These are phyloP conservation scores for Stigmatopora nigra DNA, from an alignment of 2,113 vertebrate genomes.

Conservation along the genomic window DNA sequence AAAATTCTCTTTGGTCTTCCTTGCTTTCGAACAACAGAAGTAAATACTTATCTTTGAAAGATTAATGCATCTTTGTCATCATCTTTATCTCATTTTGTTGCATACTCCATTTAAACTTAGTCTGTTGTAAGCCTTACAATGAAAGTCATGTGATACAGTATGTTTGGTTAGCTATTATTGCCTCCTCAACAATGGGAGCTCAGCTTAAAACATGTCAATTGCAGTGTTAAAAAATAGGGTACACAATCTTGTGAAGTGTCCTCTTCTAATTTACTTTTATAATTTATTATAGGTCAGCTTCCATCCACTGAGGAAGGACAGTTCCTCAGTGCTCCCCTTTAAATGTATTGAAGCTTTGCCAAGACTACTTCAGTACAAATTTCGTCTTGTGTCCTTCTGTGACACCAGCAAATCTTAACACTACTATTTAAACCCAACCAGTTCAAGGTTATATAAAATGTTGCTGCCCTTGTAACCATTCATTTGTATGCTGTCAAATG, in stretches of 20 bases:
- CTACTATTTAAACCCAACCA: neutral
- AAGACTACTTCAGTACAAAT: neutral
- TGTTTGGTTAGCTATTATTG: neutral
- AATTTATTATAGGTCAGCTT: too few species aligned
- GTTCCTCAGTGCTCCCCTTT: neutral
- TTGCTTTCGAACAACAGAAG: neutral
- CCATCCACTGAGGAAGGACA: neutral
- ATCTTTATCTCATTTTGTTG: too few species aligned
- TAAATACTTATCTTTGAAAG: neutral
- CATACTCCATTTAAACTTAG: too few species aligned
- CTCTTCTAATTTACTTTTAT: neutral
- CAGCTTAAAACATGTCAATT: neutral
- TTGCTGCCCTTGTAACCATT: neutral
- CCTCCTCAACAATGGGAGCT: neutral
- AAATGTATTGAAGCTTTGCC: neutral
- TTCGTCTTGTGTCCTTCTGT: neutral
- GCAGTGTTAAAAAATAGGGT: neutral
- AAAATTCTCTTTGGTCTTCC: neutral
- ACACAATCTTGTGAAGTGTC: neutral
- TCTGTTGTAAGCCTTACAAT: neutral
- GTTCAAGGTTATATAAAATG: neutral
- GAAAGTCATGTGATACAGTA: neutral
- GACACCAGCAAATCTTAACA: neutral
- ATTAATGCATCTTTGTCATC: too few species aligned
- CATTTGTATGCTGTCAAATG: slow-evolving; percentile 1